These are phyloP conservation scores for Sympetrum striolatum DNA, from an alignment of 2,888 invertebrate species.

Conservation along the genomic window DNA sequence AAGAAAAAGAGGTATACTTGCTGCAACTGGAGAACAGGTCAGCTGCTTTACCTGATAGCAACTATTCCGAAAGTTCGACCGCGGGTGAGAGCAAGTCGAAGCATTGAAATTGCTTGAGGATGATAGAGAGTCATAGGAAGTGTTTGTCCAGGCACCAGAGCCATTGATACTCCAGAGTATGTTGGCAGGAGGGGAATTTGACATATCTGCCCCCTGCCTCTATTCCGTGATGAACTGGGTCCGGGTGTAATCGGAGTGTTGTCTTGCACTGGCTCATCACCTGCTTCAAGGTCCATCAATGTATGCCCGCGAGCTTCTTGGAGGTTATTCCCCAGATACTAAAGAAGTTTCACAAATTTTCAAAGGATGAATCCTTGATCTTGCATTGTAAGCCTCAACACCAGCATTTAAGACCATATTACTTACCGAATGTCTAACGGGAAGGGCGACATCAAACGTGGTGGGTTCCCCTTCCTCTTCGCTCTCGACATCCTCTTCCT, in stretches of 20 bases:
- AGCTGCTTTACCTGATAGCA: slow-evolving; percentile 57
- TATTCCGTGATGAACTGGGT: slow-evolving; percentile 51
- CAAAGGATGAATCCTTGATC: slow-evolving; percentile 23
- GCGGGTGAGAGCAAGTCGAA: slow-evolving; percentile 65
- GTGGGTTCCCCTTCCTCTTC: not conserved
- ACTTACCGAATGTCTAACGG: slow-evolving; percentile 65
- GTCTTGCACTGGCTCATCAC: not conserved
- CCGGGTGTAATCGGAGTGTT: not conserved
- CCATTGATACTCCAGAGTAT: slow-evolving; percentile 62
- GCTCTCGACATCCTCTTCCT: slow-evolving; percentile 3
- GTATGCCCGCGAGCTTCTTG: slow-evolving; percentile 71
- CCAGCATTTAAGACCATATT: not conserved
- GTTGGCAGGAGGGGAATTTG: slow-evolving; percentile 68
- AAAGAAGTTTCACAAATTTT: slow-evolving; percentile 47
- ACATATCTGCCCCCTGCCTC: slow-evolving; percentile 60
- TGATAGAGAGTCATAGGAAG: slow-evolving; percentile 72
- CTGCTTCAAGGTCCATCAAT: slow-evolving; percentile 61
- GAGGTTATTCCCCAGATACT: slow-evolving; percentile 68
- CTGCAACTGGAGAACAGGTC: not conserved
- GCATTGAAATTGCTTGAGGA: slow-evolving; percentile 64
- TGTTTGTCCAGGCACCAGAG: slow-evolving; percentile 78
- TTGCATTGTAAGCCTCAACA: not conserved
- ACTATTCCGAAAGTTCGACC: slow-evolving; percentile 73
- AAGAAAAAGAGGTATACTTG: too few species aligned
- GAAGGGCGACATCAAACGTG: slow-evolving; percentile 63